Base-by-base conservation (phyloP, 2,797 vertebrate genomes). In the Sebastes vulpes region DNA sequence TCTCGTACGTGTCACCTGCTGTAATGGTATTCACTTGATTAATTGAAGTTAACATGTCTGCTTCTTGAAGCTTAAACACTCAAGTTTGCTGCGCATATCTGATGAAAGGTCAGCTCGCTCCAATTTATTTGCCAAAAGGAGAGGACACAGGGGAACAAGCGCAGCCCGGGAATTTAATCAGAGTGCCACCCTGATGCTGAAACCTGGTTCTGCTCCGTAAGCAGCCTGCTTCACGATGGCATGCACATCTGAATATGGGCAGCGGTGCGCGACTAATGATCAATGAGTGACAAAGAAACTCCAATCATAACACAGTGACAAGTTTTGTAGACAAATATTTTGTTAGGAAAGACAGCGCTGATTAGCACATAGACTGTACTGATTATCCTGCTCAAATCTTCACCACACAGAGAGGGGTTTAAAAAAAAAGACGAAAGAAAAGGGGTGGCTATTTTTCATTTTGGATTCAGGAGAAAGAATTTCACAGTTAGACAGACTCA, bases 81-180 rank as follows among this genome's bases (percentile, higher is more conserved):
- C 46, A 54, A 35, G 74, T 88, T 90, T 85, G 64, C 73, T 76
- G 80, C 76, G 68, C 80, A 74, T 82, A 89, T 89, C 67, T 72
- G 67, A 90, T 38, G 3, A 93, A 93, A 95, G 93, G 93, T 94
- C 91, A 91, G 70, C 71, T 75, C 74, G 32, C 83, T 93, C 59
- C 72, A 87, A 90, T 94, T 86, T 88, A 88, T 95, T 92, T 84
- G 74, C 77, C 84, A 80, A 90, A 90, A 90, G 79, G 78, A 89
- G 82, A 90, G 61, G 79, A 90, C 71, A 73, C 65, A 32, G 16
- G 83, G 85, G 86, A 82, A 86, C 69, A 78, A 65, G 74, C 46
- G n/a, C 52, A 65, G 70, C 54, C 69, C 57, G 70, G 72, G 73
- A 72, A 84, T 91, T 84, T 78, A 91, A 89, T 92, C 79, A 89